A percentile compares a stretch with the other conserved stretches of the same genome.
Evolutionary conservation across 1,140 invertebrate species (phyloP).

Genomic region (Sweltsa coloradensis): DNA sequence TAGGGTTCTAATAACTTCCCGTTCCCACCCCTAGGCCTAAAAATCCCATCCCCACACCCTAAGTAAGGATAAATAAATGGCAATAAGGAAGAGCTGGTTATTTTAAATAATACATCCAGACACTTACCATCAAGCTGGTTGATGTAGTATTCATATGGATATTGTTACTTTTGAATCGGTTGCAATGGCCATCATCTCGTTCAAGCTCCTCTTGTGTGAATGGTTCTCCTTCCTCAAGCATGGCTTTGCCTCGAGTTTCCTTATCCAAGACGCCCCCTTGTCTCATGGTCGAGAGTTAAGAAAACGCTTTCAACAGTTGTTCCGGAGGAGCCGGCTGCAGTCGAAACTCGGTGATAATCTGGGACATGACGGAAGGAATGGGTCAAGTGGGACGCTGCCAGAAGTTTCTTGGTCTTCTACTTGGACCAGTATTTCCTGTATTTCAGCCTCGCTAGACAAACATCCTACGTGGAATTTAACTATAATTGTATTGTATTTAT

Average conservation of each 20-base stretch:
- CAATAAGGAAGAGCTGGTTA: no score
- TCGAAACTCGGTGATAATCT: slow-evolving; percentile 45
- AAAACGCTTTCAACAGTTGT: slow-evolving; percentile 71
- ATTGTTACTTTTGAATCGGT: slow-evolving; percentile 62
- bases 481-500: neutral
- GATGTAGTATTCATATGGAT: slow-evolving; percentile 72
- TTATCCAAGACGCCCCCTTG: slow-evolving; percentile 56
- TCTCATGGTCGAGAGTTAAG: slow-evolving; percentile 62
- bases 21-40: no score
- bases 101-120: no score
- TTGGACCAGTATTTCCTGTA: slow-evolving; percentile 69
- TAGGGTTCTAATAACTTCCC: no score
- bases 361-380: slow-evolving; percentile 54
- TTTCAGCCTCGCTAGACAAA: slow-evolving; percentile 73
- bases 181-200: slow-evolving; percentile 79
- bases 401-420: slow-evolving; percentile 65
- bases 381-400: slow-evolving; percentile 48
- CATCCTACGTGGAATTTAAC: slow-evolving; percentile 47
- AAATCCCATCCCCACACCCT: no score
- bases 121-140: slow-evolving; percentile 54
- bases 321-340: slow-evolving; percentile 69
- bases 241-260: slow-evolving; percentile 50
- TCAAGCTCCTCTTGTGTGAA: slow-evolving; percentile 77
- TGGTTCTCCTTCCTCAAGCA: slow-evolving; percentile 74
- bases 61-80: no score